phyloP scores from a whole-genome alignment of 2,888 invertebrate species.

The Leucozona laternaria region DNA sequence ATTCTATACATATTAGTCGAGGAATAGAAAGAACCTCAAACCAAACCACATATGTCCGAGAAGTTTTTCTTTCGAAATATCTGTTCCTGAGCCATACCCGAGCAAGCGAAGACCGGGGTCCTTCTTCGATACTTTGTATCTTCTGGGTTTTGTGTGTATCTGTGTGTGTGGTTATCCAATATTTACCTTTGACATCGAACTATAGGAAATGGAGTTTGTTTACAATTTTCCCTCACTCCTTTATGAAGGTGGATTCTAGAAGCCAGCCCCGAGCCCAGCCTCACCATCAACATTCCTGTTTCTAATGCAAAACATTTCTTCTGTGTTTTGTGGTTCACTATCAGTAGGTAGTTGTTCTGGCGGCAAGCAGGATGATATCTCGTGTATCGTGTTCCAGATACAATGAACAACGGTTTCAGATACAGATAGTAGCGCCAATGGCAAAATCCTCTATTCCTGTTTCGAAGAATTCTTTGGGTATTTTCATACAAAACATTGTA shows the following conservation, averaged over 20 bases:
- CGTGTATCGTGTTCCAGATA: slow-evolving; percentile 9
- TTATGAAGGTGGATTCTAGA: neutral
- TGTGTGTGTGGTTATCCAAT: slow-evolving; percentile 34
- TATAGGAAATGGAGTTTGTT: slow-evolving; percentile 64
- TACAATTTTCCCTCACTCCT: slow-evolving; percentile 36
- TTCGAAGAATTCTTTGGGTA: slow-evolving; percentile 21
- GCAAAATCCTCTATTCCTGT: slow-evolving; percentile 27
- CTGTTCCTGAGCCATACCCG: slow-evolving; percentile 7
- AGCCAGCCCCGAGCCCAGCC: neutral
- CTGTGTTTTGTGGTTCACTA: slow-evolving; percentile 34
- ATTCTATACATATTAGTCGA: neutral
- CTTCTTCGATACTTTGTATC: neutral
- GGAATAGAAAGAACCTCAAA: slow-evolving; percentile 36
- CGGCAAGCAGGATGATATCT: neutral
- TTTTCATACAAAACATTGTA: slow-evolving; percentile 34
- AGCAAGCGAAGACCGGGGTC: no score
- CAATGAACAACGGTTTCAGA: neutral
- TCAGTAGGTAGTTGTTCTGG: slow-evolving; percentile 21
- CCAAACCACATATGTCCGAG: slow-evolving; percentile 60
- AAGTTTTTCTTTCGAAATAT: slow-evolving; percentile 35
- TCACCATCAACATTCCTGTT: slow-evolving; percentile 8
- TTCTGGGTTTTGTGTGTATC: neutral
- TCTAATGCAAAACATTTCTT: slow-evolving; percentile 52
- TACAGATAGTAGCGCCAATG: slow-evolving; percentile 32
- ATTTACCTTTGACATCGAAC: slow-evolving; percentile 68